Conservation (phyloP, 2,113 vertebrate genomes). For the Heterotilapia buettikoferi region DNA sequence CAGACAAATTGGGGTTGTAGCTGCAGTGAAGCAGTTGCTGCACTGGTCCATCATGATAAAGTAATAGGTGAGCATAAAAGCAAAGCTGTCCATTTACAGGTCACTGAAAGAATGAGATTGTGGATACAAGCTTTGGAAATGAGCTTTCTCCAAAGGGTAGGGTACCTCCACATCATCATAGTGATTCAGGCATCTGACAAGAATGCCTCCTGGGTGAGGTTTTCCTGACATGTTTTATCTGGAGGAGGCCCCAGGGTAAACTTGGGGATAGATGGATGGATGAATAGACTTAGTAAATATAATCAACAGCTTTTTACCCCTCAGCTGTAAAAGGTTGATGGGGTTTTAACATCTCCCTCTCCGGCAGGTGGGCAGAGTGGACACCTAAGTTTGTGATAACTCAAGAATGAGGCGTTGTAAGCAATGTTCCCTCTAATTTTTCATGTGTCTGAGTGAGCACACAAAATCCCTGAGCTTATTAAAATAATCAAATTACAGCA, state of each 20-base stretch:
- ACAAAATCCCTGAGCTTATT: neutral
- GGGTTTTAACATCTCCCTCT: neutral
- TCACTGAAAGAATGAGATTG: neutral
- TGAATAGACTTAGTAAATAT: neutral
- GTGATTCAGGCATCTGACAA: neutral
- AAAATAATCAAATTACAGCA: neutral
- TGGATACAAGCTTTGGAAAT: neutral
- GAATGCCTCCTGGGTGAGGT: neutral
- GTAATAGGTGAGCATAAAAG: neutral
- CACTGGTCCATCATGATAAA: neutral
- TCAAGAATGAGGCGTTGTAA: neutral
- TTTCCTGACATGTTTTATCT: neutral
- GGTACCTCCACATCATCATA: neutral
- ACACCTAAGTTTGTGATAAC: neutral
- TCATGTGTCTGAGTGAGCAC: neutral
- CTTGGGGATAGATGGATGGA: neutral
- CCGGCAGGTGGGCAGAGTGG: rapidly evolving
- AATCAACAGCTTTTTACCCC: neutral
- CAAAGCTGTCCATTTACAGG: neutral
- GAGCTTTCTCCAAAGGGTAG: neutral
- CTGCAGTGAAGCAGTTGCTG: neutral
- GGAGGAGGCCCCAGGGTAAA: neutral
- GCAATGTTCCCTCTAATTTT: neutral
- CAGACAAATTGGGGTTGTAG: rapidly evolving
- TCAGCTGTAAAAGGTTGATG: neutral